Conservation (phyloP, 1,140 invertebrate genomes). For the Drosophila ohnishii region DNA sequence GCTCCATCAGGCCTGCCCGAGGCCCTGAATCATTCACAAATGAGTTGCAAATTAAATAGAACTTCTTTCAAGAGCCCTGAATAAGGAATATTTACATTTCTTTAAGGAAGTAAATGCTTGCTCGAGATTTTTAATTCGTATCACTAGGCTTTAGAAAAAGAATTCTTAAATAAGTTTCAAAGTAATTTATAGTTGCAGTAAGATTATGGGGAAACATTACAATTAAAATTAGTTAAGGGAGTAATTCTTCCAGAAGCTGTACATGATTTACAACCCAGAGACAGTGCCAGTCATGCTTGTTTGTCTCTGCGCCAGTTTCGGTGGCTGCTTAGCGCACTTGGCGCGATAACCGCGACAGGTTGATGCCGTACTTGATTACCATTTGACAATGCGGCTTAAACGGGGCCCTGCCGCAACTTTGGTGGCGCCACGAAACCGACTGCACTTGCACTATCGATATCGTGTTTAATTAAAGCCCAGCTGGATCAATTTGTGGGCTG, state of each 20-base stretch:
- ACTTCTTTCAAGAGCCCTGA: neutral
- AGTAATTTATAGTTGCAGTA: neutral
- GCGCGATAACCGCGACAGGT: conserved; percentile 68
- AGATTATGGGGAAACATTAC: neutral
- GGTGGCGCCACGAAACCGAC: conserved; percentile 42
- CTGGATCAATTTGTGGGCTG: conserved; percentile 37
- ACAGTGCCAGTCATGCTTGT: conserved; percentile 38
- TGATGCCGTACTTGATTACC: conserved; percentile 61
- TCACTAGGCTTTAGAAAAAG: neutral
- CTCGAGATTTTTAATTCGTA: neutral
- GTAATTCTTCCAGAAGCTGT: conserved; percentile 18
- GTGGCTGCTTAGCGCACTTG: conserved; percentile 32
- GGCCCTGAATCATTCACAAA: conserved; percentile 52
- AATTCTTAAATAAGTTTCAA: neutral
- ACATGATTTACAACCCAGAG: conserved; percentile 52
- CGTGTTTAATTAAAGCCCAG: conserved; percentile 66
- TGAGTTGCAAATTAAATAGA: conserved; percentile 20
- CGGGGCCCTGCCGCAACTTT: conserved; percentile 18
- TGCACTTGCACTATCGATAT: conserved; percentile 55
- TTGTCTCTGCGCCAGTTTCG: conserved; percentile 30
- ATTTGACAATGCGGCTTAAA: conserved; percentile 49
- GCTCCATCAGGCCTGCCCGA: conserved; percentile 37
- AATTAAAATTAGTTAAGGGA: neutral
- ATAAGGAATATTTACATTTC: conserved; percentile 3
- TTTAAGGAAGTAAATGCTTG: neutral